Base-by-base conservation (phyloP, 2,113 vertebrate species). In the Macquaria ambigua region DNA sequence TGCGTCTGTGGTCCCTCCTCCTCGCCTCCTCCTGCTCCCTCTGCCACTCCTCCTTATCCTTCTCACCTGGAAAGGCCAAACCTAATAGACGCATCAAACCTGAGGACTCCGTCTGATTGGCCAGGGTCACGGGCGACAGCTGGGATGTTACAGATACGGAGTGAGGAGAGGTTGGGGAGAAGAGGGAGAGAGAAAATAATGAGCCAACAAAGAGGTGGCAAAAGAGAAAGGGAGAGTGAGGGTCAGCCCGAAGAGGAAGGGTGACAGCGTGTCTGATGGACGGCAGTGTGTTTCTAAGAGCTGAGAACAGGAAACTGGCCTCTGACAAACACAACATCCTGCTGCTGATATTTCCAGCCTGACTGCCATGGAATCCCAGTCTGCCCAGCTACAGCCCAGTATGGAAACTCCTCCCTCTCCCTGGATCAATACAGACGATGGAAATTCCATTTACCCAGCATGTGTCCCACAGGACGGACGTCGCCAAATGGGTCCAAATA, bases 1-100 rank as follows among this genome's bases (percentile, higher is more conserved):
- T 97, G 8, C 96, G 96, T 3, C 98, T 95, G 87, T 99, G 98
- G 79, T 99, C 98, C 23, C 96, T 93, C 31, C 78, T 93, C 5
- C 86, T 93, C 0, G 97, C 97, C 82, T 96, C 96, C 0, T 97
- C 95, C 93, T 95, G 96, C 6, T 92, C 91, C 12, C 21, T 92
- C 84, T 98, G 95, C 97, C 97, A 98, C 21, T 74, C 90, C 56
- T 85, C 89, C 88, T 94, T 88, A 1, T 92, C 92, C 87, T 70
- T 92, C 6, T 72, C 14, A 0, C 93, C 94, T 43, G 97, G 97
- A 88, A 98, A 99, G 12, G 97, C 95, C 46, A 97, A 90, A 0
- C 96, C 97, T 0, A 94, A 62, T 15, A 98, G 90, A 6, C 97
- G 95, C 83, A 96, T 95, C 71, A 97, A 82, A 0, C 92, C 90